phyloP scores from a whole-genome alignment of 1,140 invertebrate species.

The Zaprionus camerounensis region DNA sequence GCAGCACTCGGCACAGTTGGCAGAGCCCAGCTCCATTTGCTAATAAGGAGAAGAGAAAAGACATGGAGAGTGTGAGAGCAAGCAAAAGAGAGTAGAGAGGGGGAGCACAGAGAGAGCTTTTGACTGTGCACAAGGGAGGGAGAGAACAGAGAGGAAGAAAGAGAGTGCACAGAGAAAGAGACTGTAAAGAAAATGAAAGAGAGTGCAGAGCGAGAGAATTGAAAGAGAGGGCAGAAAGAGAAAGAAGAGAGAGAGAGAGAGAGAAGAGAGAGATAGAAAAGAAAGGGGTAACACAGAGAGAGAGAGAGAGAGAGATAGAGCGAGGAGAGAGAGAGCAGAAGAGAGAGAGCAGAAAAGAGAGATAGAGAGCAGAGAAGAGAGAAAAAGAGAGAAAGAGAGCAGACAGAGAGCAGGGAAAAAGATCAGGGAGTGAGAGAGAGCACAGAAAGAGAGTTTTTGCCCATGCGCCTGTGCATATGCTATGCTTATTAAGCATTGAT shows the following conservation, averaged over 20 bases:
- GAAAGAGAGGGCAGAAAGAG: neutral
- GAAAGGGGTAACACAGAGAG: too few species aligned
- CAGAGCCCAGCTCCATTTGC: slow-evolving; percentile 57
- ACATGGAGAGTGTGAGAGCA: neutral
- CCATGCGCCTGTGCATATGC: slow-evolving; percentile 46
- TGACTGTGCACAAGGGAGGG: slow-evolving; percentile 2
- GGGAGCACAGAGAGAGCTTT: neutral
- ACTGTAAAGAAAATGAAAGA: neutral
- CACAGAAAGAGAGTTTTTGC: slow-evolving; percentile 1
- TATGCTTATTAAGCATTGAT: slow-evolving; percentile 35
- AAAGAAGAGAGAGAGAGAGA: too few species aligned
- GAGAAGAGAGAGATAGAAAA: too few species aligned
- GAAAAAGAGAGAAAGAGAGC: too few species aligned
- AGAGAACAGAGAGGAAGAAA: too few species aligned
- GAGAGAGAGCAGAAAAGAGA: too few species aligned
- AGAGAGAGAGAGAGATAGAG: too few species aligned
- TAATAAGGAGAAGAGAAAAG: slow-evolving; percentile 3
- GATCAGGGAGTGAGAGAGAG: too few species aligned
- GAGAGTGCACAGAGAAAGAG: neutral
- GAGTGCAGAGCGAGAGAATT: neutral
- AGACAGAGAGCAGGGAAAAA: too few species aligned
- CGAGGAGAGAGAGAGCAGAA: too few species aligned
- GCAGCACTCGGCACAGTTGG: slow-evolving; percentile 61
- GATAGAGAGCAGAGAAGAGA: too few species aligned
- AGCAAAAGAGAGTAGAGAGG: too few species aligned